phyloP scores from a whole-genome alignment of 2,888 invertebrate species.

The Drosophila quinaria region DNA sequence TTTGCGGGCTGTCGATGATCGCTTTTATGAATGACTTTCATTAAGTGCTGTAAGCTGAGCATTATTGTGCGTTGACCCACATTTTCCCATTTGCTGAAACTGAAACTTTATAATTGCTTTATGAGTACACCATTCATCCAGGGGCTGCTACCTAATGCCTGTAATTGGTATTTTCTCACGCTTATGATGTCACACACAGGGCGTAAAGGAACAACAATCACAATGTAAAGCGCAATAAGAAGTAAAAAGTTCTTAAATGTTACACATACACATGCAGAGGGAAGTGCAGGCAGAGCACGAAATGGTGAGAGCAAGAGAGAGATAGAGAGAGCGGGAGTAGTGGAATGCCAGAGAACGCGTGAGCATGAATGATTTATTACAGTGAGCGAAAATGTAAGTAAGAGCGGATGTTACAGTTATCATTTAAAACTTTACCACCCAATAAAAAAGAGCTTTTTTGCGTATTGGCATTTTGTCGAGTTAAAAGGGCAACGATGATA shows the following conservation, averaged over 20 bases:
- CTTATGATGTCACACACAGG: slow-evolving; percentile 69
- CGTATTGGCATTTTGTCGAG: slow-evolving; percentile 30
- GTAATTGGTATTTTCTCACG: slow-evolving; percentile 73
- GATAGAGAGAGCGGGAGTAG: slow-evolving; percentile 4
- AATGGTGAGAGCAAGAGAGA: slow-evolving; percentile 5
- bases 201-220: slow-evolving; percentile 43
- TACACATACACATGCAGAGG: slow-evolving; percentile 36
- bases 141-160: slow-evolving; percentile 15
- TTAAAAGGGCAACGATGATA: slow-evolving; percentile 27
- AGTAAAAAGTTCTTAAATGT: slow-evolving; percentile 46
- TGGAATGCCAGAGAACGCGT: slow-evolving; percentile 5
- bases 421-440: slow-evolving; percentile 42
- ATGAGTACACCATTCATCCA: slow-evolving; percentile 7
- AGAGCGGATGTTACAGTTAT: slow-evolving; percentile 40
- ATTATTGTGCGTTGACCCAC: slow-evolving; percentile 64
- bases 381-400: slow-evolving; percentile 30
- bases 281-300: slow-evolving; percentile 1
- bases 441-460: slow-evolving; percentile 46
- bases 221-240: slow-evolving; percentile 49
- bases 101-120: slow-evolving; percentile 44
- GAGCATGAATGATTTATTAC: slow-evolving; percentile 34
- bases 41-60: slow-evolving; percentile 63
- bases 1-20: slow-evolving; percentile 33
- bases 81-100: slow-evolving; percentile 39
- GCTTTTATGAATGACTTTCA: slow-evolving; percentile 75